Evolutionary conservation across 2,888 invertebrate species (phyloP).

Genomic region (Liopterus haemorrhoidalis): DNA sequence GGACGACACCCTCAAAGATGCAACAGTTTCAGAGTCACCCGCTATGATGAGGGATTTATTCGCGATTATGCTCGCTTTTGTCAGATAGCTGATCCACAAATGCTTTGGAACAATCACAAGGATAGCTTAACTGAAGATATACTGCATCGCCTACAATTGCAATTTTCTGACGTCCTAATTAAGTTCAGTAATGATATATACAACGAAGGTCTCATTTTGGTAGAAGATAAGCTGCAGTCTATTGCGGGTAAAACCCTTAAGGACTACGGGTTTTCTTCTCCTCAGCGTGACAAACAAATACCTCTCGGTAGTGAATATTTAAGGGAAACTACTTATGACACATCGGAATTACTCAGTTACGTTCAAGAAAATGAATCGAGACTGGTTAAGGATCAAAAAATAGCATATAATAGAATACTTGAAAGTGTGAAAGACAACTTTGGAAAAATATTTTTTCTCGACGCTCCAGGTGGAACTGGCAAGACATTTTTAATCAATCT

Average conservation of each 20-base stretch:
- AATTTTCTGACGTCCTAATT: no score
- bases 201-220: constrained; percentile 2
- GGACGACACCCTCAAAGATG: constrained; percentile 29
- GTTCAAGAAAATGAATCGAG: neutral
- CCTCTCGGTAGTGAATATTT: neutral
- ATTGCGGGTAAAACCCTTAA: neutral
- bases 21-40: constrained; percentile 17
- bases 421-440: no score
- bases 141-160: constrained; percentile 19
- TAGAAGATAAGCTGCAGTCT: constrained; percentile 1
- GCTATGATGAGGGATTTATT: constrained; percentile 31
- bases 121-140: constrained; percentile 32
- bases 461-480: constrained; percentile 38
- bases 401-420: no score
- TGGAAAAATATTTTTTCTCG: constrained; percentile 29
- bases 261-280: neutral
- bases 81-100: constrained; percentile 30
- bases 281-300: neutral
- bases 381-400: no score
- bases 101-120: constrained; percentile 34
- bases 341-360: neutral
- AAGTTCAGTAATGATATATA: constrained; percentile 6
- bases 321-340: neutral
- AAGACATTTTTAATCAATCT: constrained; percentile 43
- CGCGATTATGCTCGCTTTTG: constrained; percentile 32